Evolutionary conservation across 2,888 invertebrate species (phyloP).

Genomic region (Protophormia terraenovae): DNA sequence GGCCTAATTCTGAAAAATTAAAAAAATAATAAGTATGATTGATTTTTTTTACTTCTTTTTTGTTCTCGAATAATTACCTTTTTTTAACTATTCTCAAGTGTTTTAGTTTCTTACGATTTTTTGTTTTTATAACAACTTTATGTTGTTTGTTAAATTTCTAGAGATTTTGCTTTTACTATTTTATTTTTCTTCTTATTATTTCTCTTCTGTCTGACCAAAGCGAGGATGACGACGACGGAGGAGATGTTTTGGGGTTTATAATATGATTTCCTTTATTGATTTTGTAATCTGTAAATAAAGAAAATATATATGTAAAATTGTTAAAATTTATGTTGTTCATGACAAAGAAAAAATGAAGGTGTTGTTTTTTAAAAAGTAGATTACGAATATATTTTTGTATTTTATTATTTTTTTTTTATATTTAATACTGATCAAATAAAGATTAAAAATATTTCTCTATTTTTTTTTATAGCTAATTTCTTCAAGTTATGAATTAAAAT

Average conservation of each 20-base stretch:
- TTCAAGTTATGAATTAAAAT: no score
- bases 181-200: no score
- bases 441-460: no score
- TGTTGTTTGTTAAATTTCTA: conserved; percentile 44
- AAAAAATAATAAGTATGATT: background rate
- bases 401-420: no score
- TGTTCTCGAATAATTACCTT: conserved; percentile 21
- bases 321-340: background rate
- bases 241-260: conserved; percentile 30
- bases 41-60: background rate
- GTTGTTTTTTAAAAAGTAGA: background rate
- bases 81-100: conserved; percentile 30
- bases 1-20: conserved; percentile 10
- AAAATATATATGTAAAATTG: background rate
- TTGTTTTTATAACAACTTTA: conserved; percentile 51
- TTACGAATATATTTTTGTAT: background rate
- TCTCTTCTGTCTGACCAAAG: conserved; percentile 14
- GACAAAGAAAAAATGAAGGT: background rate
- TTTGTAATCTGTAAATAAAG: conserved; percentile 53
- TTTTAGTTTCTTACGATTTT: background rate
- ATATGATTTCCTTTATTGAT: conserved; percentile 53
- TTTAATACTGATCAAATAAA: no score
- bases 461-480: no score
- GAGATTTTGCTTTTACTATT: conserved; percentile 30
- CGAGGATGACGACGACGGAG: conserved; percentile 44